Percentiles rank a stretch among this genome's conserved stretches.
These are phyloP conservation scores for Sigmodon hispidus DNA, from an alignment of 2,113 vertebrate genomes.

Conservation along the genomic window DNA sequence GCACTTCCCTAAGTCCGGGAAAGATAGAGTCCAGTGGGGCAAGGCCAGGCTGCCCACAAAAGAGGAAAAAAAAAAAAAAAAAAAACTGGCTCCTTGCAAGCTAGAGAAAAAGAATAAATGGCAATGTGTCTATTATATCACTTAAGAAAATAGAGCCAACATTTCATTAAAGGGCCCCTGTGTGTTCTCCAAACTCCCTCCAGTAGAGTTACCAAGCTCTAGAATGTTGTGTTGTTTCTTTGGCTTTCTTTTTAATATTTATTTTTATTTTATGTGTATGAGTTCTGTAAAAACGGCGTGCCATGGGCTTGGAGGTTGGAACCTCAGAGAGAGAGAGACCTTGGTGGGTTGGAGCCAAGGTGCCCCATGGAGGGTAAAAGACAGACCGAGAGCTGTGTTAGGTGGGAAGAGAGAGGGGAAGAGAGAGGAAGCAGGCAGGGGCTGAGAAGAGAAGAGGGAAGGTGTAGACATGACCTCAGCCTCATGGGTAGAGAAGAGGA, in stretches of 20 bases:
- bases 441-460: too few relatives aligned
- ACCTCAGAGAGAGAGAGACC: too few relatives aligned
- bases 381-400: too few relatives aligned
- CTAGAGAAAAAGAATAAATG: not conserved
- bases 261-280: not conserved
- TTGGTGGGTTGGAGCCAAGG: too few relatives aligned
- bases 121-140: not conserved
- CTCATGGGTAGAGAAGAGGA: too few relatives aligned
- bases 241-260: too few relatives aligned
- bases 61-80: not conserved
- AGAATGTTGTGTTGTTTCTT: not conserved
- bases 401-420: too few relatives aligned
- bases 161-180: not conserved
- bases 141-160: not conserved
- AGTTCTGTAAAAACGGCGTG: too few relatives aligned
- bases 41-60: constrained; percentile 51
- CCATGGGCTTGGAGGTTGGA: too few relatives aligned
- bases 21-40: constrained; percentile 24
- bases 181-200: not conserved
- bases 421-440: too few relatives aligned
- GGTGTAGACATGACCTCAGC: too few relatives aligned
- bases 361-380: too few relatives aligned
- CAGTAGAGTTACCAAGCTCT: not conserved
- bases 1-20: constrained; percentile 54
- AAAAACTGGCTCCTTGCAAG: not conserved